Evolutionary conservation across 2,888 invertebrate genomes (phyloP), one percentile per base, ranked within the genome.

Genomic region (Stictocephala bisonia): DNA sequence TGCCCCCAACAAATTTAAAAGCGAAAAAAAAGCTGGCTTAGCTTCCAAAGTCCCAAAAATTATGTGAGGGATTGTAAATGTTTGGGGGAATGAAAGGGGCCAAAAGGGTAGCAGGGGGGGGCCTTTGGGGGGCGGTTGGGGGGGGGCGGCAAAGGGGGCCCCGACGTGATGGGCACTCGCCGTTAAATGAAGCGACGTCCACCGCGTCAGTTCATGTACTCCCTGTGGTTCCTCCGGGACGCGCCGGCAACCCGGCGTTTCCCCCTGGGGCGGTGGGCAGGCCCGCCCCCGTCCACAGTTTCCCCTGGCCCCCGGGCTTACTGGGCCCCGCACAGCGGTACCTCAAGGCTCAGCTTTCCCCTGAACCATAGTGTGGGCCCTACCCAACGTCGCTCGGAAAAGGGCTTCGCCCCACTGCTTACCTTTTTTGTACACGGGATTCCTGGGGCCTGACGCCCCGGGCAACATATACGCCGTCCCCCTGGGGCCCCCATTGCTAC

Each of bases 351-450:
- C 86, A 90, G n/a, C 84, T 91, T 66, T 75, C 84, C 68, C 74
- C 79, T 24, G 78, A 77, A 73, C 74, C 74, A 41, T 88, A 79
- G 87, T 88, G 75, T 71, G 66, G 35, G 66, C 76, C 40, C 75
- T 81, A 58, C 80, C 81, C 11, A 79, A 77, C 76, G 79, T 81
- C 0, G 77, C 77, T 11, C 75, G 80, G 3, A 84, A n/a, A n/a
- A 85, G 71, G 83, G 84, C 75, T 92, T 92, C 82, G 89, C 90
- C 0, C 89, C 90, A 0, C 83, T 92, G 3, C 83, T 92, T 35
- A 89, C 90, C 22, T 92, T 90, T n/a, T 85, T 91, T 92, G 90
- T 91, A 92, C 83, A 91, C 91, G 4, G 92, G 92, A 22, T 89
- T 88, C 78, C 83, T 92, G 79, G 90, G 91, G 80, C 85, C 92